These are phyloP conservation scores for Bradypodion ventrale DNA, from an alignment of 2,797 vertebrate genomes.

Conservation along the genomic window DNA sequence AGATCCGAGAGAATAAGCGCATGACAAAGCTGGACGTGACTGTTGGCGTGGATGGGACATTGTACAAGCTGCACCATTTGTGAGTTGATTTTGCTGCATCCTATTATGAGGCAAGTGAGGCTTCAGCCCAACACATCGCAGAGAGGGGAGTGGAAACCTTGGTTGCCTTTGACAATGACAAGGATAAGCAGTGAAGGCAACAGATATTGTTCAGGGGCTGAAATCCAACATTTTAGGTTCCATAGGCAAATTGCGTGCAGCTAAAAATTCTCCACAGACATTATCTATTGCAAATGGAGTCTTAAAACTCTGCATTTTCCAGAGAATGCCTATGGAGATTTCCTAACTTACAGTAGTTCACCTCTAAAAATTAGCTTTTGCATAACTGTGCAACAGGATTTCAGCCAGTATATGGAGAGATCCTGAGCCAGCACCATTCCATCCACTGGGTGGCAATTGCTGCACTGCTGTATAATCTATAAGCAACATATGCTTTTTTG, in stretches of 20 bases:
- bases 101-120: neutral
- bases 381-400: no score
- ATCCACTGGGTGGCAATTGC: neutral
- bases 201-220: neutral
- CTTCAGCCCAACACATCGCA: neutral
- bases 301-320: no score
- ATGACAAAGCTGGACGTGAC: conserved; percentile 60
- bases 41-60: conserved; percentile 77
- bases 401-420: neutral
- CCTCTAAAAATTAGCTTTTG: no score
- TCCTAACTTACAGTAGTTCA: no score
- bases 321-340: no score
- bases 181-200: neutral
- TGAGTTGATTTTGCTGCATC: conserved; percentile 62
- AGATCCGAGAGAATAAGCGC: conserved; percentile 74
- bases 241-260: no score
- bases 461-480: neutral
- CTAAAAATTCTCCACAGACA: no score
- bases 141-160: neutral
- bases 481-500: neutral
- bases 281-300: no score
- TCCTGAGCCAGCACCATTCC: neutral
- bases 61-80: conserved; percentile 78
- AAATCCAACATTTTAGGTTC: no score
- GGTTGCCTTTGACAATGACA: neutral